Conservation (phyloP, 2,888 invertebrate species). For the Phania funesta region DNA sequence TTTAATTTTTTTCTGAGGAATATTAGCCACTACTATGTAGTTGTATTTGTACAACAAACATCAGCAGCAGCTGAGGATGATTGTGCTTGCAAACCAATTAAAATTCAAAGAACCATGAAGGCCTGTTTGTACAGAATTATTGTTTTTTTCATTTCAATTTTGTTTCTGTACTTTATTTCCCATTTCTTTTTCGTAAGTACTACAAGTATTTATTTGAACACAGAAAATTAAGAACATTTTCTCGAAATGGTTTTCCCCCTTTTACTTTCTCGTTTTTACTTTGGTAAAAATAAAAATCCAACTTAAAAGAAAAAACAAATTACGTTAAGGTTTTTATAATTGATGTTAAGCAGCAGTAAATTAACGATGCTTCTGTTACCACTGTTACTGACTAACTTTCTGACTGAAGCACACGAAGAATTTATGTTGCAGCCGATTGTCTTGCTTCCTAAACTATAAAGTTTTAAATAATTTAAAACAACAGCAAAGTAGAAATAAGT, state of each 20-base stretch:
- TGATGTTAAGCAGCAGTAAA: slow-evolving; percentile 63
- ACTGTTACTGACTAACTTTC: slow-evolving; percentile 49
- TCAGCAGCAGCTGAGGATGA: slow-evolving; percentile 47
- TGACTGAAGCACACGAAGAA: slow-evolving; percentile 7
- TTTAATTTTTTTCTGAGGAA: slow-evolving; percentile 11
- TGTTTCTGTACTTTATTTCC: slow-evolving; percentile 9
- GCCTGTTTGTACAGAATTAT: slow-evolving; percentile 52
- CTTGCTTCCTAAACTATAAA: slow-evolving; percentile 31
- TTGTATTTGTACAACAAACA: slow-evolving; percentile 11
- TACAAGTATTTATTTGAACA: slow-evolving; percentile 43
- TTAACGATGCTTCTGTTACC: slow-evolving; percentile 57
- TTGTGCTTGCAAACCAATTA: slow-evolving; percentile 65
- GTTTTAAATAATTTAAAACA: slow-evolving; percentile 44
- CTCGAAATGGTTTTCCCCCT: slow-evolving; percentile 1
- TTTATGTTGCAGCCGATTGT: background rate
- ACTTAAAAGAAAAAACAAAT: slow-evolving; percentile 51
- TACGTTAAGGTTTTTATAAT: slow-evolving; percentile 60
- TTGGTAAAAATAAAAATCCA: slow-evolving; percentile 8
- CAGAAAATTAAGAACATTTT: slow-evolving; percentile 52
- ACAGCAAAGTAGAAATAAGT: slow-evolving; percentile 1
- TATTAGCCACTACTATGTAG: slow-evolving; percentile 33
- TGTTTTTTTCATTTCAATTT: slow-evolving; percentile 24
- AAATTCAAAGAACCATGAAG: slow-evolving; percentile 66
- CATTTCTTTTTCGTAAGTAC: slow-evolving; percentile 11
- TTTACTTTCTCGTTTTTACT: slow-evolving; percentile 16